These are phyloP conservation scores for Hyperoplus lanceolatus DNA, from an alignment of 2,797 vertebrate species.

Conservation along the genomic window DNA sequence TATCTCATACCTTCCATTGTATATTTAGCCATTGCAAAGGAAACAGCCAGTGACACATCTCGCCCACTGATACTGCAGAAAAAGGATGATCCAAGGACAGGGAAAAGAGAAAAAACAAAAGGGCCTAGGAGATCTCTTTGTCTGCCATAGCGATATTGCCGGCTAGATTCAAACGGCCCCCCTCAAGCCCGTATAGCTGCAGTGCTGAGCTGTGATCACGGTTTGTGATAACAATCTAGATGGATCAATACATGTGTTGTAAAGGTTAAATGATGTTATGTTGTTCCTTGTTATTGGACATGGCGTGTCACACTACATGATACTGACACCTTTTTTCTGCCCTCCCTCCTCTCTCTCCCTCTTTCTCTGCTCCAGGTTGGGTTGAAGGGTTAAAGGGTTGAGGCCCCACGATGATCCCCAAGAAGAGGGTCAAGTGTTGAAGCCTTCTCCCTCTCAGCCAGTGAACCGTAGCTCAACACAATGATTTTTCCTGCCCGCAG, in stretches of 20 bases:
- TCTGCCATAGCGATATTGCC: constrained; percentile 74
- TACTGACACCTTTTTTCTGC: constrained; percentile 77
- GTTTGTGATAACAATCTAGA: constrained; percentile 84
- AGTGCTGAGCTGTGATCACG: constrained; percentile 80
- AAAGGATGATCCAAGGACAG: constrained; percentile 78
- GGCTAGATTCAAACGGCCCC: constrained; percentile 77
- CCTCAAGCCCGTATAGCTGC: constrained; percentile 78
- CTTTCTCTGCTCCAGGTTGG: constrained; percentile 53
- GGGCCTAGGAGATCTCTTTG: constrained; percentile 72
- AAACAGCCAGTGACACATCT: constrained; percentile 72
- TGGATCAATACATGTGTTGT: constrained; percentile 89
- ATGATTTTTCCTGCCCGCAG: constrained; percentile 32
- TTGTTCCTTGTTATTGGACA: constrained; percentile 84
- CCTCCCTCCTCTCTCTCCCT: constrained; percentile 37
- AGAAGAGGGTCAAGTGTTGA: constrained; percentile 68
- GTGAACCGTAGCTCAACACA: constrained; percentile 41
- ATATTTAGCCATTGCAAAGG: constrained; percentile 66
- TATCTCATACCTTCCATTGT: constrained; percentile 78
- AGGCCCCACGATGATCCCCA: constrained; percentile 56
- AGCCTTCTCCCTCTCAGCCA: constrained; percentile 33
- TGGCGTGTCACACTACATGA: constrained; percentile 81
- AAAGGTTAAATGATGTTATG: constrained; percentile 91
- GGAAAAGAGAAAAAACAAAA: constrained; percentile 65
- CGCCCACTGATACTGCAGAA: constrained; percentile 59
- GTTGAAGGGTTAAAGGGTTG: constrained; percentile 40